phyloP scores from a whole-genome alignment of 2,113 vertebrate genomes.

The Platysternon megacephalum region DNA sequence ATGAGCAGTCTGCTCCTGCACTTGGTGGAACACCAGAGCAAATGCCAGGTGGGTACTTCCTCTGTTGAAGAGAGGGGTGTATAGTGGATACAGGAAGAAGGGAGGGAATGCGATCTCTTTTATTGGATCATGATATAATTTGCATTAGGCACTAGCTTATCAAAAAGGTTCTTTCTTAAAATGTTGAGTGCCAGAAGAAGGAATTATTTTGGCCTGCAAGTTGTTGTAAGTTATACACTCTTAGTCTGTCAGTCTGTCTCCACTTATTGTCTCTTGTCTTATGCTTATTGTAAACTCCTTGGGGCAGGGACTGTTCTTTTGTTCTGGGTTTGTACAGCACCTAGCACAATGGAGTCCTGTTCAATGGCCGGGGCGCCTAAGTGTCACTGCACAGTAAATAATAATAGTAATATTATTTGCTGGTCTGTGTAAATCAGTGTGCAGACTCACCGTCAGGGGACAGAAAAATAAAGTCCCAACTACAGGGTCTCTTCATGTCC shows the following conservation, averaged over 20 bases:
- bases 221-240: neutral
- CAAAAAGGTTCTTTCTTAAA: neutral
- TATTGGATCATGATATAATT: conserved; percentile 21
- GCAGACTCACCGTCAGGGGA: neutral
- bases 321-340: conserved; percentile 3
- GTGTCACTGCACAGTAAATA: neutral
- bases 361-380: neutral
- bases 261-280: neutral
- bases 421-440: neutral
- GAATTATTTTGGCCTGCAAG: neutral
- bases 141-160: neutral
- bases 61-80: conserved; percentile 37
- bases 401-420: neutral
- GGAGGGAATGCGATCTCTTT: conserved; percentile 35
- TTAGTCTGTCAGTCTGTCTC: neutral
- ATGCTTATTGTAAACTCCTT: neutral
- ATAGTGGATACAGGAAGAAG: conserved; percentile 43
- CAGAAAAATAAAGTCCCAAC: neutral
- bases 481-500: neutral
- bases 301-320: neutral
- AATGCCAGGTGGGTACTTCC: conserved; percentile 80
- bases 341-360: neutral
- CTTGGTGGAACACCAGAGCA: conserved; percentile 87
- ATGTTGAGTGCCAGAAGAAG: neutral
- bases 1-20: conserved; percentile 96